Conservation (phyloP, 1,140 invertebrate species). For the Rhopalosiphum padi region DNA sequence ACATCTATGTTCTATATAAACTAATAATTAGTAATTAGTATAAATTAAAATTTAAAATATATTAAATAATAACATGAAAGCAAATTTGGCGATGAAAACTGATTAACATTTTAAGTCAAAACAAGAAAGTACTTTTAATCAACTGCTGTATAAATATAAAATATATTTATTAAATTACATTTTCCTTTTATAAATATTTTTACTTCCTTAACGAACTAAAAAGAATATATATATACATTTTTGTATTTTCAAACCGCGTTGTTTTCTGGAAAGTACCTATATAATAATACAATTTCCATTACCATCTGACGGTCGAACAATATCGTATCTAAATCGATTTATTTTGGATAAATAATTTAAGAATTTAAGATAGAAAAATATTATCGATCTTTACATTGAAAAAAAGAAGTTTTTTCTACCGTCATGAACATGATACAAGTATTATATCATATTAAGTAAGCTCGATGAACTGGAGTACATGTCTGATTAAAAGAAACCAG, state of each 20-base stretch:
- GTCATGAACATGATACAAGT: neutral
- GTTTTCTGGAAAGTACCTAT: neutral
- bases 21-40: conserved; percentile 5
- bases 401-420: neutral
- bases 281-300: neutral
- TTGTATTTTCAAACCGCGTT: neutral
- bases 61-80: neutral
- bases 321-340: neutral
- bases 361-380: neutral
- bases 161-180: conserved; percentile 12
- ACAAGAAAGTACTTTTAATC: conserved; percentile 7
- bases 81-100: neutral
- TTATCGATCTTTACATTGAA: neutral
- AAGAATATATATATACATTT: neutral
- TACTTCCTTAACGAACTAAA: conserved; percentile 5
- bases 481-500: neutral
- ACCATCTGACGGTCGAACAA: neutral
- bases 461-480: neutral
- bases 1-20: neutral
- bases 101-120: neutral
- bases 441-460: neutral
- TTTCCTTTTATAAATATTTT: neutral
- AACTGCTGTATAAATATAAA: neutral
- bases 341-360: neutral
- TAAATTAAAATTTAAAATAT: neutral